These are phyloP conservation scores for Indicator indicator DNA, from an alignment of 2,113 vertebrate genomes.

Conservation along the genomic window DNA sequence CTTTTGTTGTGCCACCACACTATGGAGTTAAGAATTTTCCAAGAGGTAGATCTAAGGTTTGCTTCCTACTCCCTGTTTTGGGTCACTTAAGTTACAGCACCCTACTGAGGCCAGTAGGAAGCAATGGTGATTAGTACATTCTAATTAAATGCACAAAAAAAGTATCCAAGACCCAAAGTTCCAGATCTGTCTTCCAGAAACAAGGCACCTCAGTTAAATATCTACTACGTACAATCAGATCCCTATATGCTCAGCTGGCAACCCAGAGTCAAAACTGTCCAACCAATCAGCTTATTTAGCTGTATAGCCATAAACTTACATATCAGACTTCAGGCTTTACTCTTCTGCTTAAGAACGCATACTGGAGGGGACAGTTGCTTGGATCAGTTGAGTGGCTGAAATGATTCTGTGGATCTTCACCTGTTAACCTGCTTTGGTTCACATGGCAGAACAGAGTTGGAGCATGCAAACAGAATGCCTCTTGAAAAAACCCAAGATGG, in stretches of 20 bases:
- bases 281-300: neutral
- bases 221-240: neutral
- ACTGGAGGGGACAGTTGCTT: neutral
- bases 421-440: neutral
- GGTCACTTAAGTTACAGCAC: neutral
- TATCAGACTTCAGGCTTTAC: neutral
- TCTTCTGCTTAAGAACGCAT: neutral
- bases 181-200: neutral
- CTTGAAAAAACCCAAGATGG: neutral
- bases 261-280: neutral
- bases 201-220: neutral
- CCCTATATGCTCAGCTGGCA: neutral
- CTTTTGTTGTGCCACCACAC: neutral
- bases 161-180: neutral
- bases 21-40: neutral
- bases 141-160: neutral
- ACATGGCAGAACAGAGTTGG: neutral
- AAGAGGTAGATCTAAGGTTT: neutral
- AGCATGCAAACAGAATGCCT: neutral
- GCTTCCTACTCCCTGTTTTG: neutral
- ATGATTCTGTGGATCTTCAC: neutral
- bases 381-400: neutral
- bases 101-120: neutral
- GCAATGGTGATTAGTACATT: neutral
- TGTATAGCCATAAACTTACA: neutral